Evolutionary conservation across 2,113 vertebrate genomes (phyloP).

Genomic region (Xenopus borealis): DNA sequence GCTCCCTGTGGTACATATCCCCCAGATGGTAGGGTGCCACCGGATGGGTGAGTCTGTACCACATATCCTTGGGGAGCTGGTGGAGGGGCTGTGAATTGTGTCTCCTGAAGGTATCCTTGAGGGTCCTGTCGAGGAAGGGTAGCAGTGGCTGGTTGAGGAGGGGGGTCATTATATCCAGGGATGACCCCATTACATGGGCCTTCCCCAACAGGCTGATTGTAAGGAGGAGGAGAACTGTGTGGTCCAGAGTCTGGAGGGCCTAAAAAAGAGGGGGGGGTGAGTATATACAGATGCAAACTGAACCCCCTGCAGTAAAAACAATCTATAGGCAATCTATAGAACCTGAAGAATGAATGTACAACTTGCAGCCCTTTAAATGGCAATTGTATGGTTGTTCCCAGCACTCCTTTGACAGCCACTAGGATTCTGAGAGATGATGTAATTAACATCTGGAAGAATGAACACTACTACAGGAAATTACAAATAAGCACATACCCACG

Average conservation of each 20-base stretch:
- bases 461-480: no score
- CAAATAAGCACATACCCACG: no score
- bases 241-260: constrained; percentile 75
- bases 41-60: constrained; percentile 76
- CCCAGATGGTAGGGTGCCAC: constrained; percentile 70
- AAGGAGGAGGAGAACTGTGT: constrained; percentile 80
- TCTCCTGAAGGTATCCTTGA: constrained; percentile 74
- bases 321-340: neutral
- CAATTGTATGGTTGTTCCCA: no score
- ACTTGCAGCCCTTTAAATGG: no score
- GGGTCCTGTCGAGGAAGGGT: constrained; percentile 67
- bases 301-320: neutral
- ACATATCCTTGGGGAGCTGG: constrained; percentile 73
- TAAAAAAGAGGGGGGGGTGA: constrained; percentile 45
- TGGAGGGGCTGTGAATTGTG: constrained; percentile 67
- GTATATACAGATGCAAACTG: constrained; percentile 2
- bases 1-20: constrained; percentile 74
- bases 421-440: no score
- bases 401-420: no score
- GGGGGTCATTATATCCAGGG: constrained; percentile 46
- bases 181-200: constrained; percentile 47
- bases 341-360: no score
- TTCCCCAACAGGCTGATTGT: constrained; percentile 61
- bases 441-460: no score
- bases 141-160: constrained; percentile 57